Evolutionary conservation across 2,888 invertebrate genomes (phyloP), one percentile per base, ranked within the genome.

Genomic region (Seira musarum): DNA sequence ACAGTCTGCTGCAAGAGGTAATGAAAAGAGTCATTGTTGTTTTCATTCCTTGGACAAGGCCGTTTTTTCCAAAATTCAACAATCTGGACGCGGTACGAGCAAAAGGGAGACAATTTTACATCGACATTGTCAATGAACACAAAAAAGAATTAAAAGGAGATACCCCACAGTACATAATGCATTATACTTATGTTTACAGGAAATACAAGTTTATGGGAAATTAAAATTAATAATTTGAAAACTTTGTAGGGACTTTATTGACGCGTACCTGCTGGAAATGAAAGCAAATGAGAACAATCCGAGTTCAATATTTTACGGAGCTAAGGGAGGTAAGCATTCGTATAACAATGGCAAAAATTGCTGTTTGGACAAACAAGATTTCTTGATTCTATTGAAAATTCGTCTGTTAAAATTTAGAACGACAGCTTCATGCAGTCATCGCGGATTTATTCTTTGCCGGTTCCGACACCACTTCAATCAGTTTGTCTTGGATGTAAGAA

Each of bases 401-500:
- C n/a, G n/a, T n/a, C n/a, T n/a, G n/a, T n/a, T n/a, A n/a, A n/a
- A n/a, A n/a, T 63, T n/a, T 35, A 75, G 75, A 68, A 17, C 35
- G 49, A 22, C 57, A 75, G 13, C 35, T 75, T 8, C 21, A 61
- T 8, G 57, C 5, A 1, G 35, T 60, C 1, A 13, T 68, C 1
- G 40, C 35, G 2, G 75, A 75, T 22, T 15, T 75, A n/a, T 75
- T 61, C 30, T 25, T 21, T 35, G 77, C 73, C 0, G 81, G 74
- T 15, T 35, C 70, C 0, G 81, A 81, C 6, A 74, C 81, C 17
- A 81, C 74, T 1, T 57, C 78, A 1, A 74, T 70, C 0, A 74
- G 74, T 1, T 5, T 81, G 35, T n/a, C 35, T 25, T 81, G 81
- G 81, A 65, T 61, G n/a, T n/a, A n/a, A n/a, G n/a, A n/a, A n/a